phyloP scores from a whole-genome alignment of 2,113 vertebrate species.

The Leptodactylus fuscus region DNA sequence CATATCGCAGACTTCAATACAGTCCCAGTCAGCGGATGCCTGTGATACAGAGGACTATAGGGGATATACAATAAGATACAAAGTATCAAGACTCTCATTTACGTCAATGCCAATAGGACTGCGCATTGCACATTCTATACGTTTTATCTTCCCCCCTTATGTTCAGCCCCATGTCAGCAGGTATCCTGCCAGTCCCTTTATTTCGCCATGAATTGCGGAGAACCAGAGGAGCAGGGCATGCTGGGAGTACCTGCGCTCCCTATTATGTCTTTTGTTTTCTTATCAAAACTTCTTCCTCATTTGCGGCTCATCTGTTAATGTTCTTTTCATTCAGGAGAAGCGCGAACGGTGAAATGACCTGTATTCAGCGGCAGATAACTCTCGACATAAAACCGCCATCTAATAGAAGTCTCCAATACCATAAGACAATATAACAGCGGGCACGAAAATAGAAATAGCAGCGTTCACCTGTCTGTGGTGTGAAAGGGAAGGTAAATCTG shows the following conservation, averaged over 20 bases:
- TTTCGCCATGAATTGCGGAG: neutral
- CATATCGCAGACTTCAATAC: neutral
- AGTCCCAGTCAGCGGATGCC: neutral
- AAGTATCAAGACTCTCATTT: neutral
- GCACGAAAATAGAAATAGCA: neutral
- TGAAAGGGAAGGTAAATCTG: neutral
- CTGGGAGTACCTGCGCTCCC: neutral
- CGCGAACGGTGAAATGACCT: neutral
- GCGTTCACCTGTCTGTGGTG: neutral
- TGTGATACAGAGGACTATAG: neutral
- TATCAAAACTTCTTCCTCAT: neutral
- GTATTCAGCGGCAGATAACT: neutral
- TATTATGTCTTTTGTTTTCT: slow-evolving; percentile 18
- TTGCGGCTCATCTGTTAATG: neutral
- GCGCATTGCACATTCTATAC: neutral
- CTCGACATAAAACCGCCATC: neutral
- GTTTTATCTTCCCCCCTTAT: slow-evolving; percentile 7
- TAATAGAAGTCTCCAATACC: neutral
- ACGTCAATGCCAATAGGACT: neutral
- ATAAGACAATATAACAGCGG: neutral
- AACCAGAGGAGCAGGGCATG: slow-evolving; percentile 10
- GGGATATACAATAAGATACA: neutral
- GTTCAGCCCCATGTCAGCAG: slow-evolving; percentile 1
- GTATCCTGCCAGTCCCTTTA: neutral
- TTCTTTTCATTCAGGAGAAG: slow-evolving; percentile 4